phyloP scores from a whole-genome alignment of 2,113 vertebrate species.

The Brachionichthys hirsutus region DNA sequence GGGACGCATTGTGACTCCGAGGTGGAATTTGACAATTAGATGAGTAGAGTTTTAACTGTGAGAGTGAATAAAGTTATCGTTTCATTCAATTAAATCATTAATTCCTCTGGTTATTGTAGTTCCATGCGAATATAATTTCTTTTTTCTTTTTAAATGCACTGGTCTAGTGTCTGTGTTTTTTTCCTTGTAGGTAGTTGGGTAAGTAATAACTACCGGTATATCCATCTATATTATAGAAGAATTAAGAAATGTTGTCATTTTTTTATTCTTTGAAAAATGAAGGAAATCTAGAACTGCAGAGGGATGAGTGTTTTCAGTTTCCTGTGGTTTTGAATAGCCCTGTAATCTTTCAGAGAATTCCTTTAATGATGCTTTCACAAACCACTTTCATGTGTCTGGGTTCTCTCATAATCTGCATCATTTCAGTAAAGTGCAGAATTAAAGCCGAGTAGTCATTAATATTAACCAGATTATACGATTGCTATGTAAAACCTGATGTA shows the following conservation, averaged over 20 bases:
- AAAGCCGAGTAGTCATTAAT: constrained; percentile 41
- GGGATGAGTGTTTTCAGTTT: constrained; percentile 34
- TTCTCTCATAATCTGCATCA: constrained; percentile 56
- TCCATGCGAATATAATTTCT: too few species aligned
- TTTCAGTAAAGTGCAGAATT: constrained; percentile 48
- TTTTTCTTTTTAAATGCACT: too few species aligned
- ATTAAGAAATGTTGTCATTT: not conserved
- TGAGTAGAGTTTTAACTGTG: too few species aligned
- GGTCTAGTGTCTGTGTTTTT: too few species aligned
- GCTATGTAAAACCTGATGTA: not conserved
- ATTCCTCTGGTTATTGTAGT: too few species aligned
- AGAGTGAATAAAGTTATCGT: too few species aligned
- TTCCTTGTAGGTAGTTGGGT: too few species aligned
- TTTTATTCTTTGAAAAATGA: constrained; percentile 1
- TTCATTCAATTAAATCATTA: too few species aligned
- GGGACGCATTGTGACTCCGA: too few species aligned
- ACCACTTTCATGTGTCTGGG: constrained; percentile 21
- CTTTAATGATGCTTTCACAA: constrained; percentile 31
- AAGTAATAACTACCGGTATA: too few species aligned
- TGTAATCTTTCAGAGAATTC: constrained; percentile 47
- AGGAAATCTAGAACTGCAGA: not conserved
- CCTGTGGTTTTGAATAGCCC: constrained; percentile 14
- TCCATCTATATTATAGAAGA: too few species aligned
- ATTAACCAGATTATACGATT: constrained; percentile 16
- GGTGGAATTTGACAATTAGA: too few species aligned